phyloP scores from a whole-genome alignment of 1,140 invertebrate genomes.

The Cherax quadricarinatus region DNA sequence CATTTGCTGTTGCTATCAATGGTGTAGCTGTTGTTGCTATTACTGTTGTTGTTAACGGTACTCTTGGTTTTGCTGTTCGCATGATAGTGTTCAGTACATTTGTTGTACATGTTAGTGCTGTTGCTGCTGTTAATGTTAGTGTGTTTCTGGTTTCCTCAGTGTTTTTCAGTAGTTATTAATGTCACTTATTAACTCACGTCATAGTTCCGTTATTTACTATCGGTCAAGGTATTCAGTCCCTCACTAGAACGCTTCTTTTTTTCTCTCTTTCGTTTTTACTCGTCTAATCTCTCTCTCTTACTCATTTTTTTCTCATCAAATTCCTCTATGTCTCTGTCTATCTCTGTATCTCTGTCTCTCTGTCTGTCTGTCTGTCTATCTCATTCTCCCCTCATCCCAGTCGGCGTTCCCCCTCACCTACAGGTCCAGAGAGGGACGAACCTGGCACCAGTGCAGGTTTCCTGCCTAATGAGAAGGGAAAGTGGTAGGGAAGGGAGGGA shows the following conservation, averaged over 20 bases:
- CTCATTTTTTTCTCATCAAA: not conserved
- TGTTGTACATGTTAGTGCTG: no score
- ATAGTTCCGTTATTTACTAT: no score
- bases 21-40: no score
- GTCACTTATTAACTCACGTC: no score
- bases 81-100: no score
- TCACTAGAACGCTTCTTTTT: not conserved
- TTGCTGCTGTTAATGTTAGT: no score
- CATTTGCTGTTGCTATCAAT: no score
- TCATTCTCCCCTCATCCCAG: not conserved
- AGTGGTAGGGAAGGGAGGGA: not conserved
- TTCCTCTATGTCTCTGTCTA: no score
- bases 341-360: not conserved
- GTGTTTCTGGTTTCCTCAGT: no score
- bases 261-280: constrained; percentile 16
- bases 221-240: not conserved
- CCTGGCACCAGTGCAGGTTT: constrained; percentile 51
- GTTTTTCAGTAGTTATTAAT: no score
- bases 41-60: no score
- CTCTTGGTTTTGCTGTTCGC: no score
- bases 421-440: not conserved
- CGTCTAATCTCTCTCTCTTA: constrained; percentile 18
- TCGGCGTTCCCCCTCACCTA: not conserved
- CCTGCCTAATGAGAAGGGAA: constrained; percentile 46
- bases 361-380: not conserved